Evolutionary conservation across 2,797 vertebrate genomes (phyloP), one percentile per base, ranked within the genome.

Genomic region (Phalanger gymnotis): DNA sequence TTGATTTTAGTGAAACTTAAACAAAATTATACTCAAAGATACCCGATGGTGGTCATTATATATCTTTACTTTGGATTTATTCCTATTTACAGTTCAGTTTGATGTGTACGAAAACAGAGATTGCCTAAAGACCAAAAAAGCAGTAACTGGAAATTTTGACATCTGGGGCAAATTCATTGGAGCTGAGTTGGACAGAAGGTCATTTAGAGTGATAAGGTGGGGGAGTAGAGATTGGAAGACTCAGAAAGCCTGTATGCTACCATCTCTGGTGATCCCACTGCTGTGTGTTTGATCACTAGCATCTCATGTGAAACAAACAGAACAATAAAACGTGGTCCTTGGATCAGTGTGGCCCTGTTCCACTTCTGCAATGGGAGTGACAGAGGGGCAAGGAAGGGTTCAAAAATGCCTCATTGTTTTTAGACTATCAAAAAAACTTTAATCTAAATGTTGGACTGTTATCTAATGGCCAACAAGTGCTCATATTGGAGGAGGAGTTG

Each of bases 1-100:
- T 96, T 95, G 61, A 54, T 92, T 92, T 95, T 54, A 34, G 16
- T 92, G 16, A 95, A 51, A 7, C 89, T 11, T 28, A 96, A 92
- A 94, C 53, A 92, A 66, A 16, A 58, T 58, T 4, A 58, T 73
- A 40, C n/a, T 61, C 13, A 40, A 40, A 73, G 5, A 22, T 73
- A 73, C n/a, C 34, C 3, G 10, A 73, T 2, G n/a, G 34, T 73
- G 66, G 16, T 73, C 16, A 40, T 73, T 73, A 22, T 73, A 40
- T 19, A 73, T 19, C 5, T 73, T 73, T 73, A 73, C 14, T 61
- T 61, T 31, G 30, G 30, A 31, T 34, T 61, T 61, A 61, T 31
- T 73, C 16, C 10, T 73, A 40, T 40, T 73, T 73, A 40, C 14
- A 73, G 9, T 73, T 19, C 34, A 73, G 14, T 34, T 40, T 73